A percentile compares a stretch with the other conserved stretches of the same genome.
Conservation (phyloP, 2,888 invertebrate species). For the Lordiphosa andalusiaca region DNA sequence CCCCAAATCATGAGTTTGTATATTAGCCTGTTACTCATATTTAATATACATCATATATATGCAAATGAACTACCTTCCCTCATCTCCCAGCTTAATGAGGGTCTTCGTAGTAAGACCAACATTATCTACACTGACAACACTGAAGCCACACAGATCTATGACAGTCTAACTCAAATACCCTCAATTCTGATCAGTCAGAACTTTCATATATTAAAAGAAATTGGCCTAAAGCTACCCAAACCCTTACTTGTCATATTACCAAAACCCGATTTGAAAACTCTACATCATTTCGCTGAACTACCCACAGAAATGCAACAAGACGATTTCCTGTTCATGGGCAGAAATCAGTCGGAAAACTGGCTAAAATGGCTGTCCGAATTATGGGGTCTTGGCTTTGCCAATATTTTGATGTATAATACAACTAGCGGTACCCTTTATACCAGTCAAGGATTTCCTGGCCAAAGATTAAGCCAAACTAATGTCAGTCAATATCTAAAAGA, state of each 20-base stretch:
- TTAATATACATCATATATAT: background rate
- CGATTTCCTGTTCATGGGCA: conserved; percentile 37
- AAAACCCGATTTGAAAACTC: background rate
- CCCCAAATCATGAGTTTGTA: conserved; percentile 24
- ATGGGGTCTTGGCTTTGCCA: conserved; percentile 42
- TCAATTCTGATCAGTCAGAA: conserved; percentile 23
- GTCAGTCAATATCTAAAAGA: conserved; percentile 33
- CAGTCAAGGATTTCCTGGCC: conserved; percentile 28
- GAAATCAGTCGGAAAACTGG: conserved; percentile 23
- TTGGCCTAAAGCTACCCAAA: conserved; percentile 5
- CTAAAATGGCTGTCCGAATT: conserved; percentile 15
- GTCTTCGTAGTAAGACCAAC: conserved; percentile 32
- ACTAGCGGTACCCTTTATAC: conserved; percentile 9
- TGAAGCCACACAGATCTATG: conserved; percentile 8
- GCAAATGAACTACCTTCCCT: conserved; percentile 10
- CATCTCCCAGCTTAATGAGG: conserved; percentile 24
- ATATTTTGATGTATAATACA: conserved; percentile 40
- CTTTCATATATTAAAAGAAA: background rate
- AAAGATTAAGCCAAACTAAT: conserved; percentile 18
- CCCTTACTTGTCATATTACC: conserved; percentile 35
- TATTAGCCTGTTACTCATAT: background rate
- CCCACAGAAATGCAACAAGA: conserved; percentile 31
- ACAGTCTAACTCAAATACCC: conserved; percentile 27
- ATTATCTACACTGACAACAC: conserved; percentile 23
- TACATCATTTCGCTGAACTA: conserved; percentile 20